phyloP scores from a whole-genome alignment of 2,113 vertebrate genomes.

The Etheostoma spectabile region DNA sequence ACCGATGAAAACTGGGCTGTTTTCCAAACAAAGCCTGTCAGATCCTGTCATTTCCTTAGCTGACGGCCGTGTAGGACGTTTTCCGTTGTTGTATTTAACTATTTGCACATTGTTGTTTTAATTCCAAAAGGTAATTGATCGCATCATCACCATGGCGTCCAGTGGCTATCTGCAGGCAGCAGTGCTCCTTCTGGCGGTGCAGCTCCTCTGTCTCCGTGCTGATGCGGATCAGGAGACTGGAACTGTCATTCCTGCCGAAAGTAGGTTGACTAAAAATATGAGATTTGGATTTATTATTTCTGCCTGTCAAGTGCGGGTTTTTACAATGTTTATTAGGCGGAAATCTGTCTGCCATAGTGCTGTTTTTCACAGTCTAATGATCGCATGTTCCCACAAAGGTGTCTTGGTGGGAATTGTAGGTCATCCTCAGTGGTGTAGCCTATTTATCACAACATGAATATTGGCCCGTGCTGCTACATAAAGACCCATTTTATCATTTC shows the following conservation, averaged over 20 bases:
- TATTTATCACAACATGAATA: slow-evolving; percentile 9
- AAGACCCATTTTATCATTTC: neutral
- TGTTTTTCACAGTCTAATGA: neutral
- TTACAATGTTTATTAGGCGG: neutral
- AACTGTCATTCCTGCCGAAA: slow-evolving; percentile 92
- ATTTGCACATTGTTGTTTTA: slow-evolving; percentile 4
- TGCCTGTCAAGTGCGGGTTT: neutral
- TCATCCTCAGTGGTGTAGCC: slow-evolving; percentile 34
- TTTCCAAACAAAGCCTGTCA: slow-evolving; percentile 19
- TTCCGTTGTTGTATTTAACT: neutral
- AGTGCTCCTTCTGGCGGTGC: slow-evolving; percentile 79
- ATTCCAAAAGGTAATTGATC: slow-evolving; percentile 7
- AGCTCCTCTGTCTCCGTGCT: slow-evolving; percentile 76
- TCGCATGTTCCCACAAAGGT: slow-evolving; percentile 24
- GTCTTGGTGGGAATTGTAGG: slow-evolving; percentile 23
- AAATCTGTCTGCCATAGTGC: neutral
- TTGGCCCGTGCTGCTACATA: slow-evolving; percentile 1
- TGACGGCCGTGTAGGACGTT: slow-evolving; percentile 3
- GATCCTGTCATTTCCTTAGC: slow-evolving; percentile 2
- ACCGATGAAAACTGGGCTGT: neutral
- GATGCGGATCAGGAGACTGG: slow-evolving; percentile 86
- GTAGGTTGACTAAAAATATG: slow-evolving; percentile 81
- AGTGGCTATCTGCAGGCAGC: slow-evolving; percentile 67
- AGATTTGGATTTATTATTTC: neutral
- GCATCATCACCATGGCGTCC: slow-evolving; percentile 74